Evolutionary conservation across 2,113 vertebrate genomes (phyloP), one percentile per base, ranked within the genome.

Genomic region (Pangasianodon hypophthalmus): DNA sequence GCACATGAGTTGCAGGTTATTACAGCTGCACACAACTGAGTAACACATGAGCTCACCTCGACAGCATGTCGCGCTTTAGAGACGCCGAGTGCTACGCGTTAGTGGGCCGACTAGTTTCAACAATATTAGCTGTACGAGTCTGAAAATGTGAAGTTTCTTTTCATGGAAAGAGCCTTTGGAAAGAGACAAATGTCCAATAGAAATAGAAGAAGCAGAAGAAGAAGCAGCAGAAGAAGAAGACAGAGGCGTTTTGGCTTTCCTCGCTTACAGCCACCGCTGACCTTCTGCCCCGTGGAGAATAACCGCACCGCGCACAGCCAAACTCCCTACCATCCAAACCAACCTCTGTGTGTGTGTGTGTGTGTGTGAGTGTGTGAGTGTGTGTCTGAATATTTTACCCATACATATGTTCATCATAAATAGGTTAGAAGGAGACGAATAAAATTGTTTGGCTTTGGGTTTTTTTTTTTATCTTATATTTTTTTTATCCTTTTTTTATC

Each of bases 231-330:
- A 83, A 84, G 62, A 2, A 44, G 21, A 54, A 50, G 46, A 67
- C 7, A 21, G 7, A 13, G 44, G 84, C 67, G 52, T 54, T 75
- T 75, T 87, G 19, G 58, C 8, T 75, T 75, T 75, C 8, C 37
- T 44, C n/a, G 16, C 18, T 37, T 86, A 67, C 52, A 32, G 84
- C 37, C 84, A 86, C 85, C 64, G 26, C 62, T 87, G 85, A 87
- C 67, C 69, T 87, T 87, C 85, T 87, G 85, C 56, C 85, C 69
- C 24, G 50, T 87, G 2, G 5, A 86, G 48, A 86, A 73, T 46
- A 87, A 87, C 85, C 85, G 50, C 85, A 87, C 85, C 48, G 69
- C 69, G 50, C 85, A 19, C 85, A 86, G 85, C 85, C 85, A 86
- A 86, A 85, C 84, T 85, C 14, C 58, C 11, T 54, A 41, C 52